These are phyloP conservation scores for Epizoanthus stellaris DNA, from an alignment of 92 coral and sea anemone genomes.

Conservation along the genomic window DNA sequence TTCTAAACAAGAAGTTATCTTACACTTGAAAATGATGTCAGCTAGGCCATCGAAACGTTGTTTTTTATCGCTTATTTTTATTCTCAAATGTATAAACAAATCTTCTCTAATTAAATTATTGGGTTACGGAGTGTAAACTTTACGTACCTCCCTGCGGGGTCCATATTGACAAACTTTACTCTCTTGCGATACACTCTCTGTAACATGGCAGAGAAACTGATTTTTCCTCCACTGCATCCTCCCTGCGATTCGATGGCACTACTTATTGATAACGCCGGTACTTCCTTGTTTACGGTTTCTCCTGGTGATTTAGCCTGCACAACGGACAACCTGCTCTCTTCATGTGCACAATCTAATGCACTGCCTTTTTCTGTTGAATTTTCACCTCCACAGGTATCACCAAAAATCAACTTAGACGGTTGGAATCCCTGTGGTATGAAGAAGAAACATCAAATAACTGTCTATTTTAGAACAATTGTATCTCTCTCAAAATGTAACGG, in stretches of 20 bases:
- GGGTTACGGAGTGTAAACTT: not conserved
- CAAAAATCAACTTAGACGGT: conserved; percentile 79
- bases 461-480: too few species aligned
- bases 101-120: not conserved
- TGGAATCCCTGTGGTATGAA: conserved; percentile 50
- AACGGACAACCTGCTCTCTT: not conserved
- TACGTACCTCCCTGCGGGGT: conserved; percentile 44
- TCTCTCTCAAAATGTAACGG: too few species aligned
- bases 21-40: too few species aligned
- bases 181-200: conserved; percentile 80
- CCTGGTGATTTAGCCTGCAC: not conserved
- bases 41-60: too few species aligned
- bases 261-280: conserved; percentile 41
- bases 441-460: too few species aligned
- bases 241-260: conserved; percentile 73
- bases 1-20: too few species aligned
- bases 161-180: conserved; percentile 43
- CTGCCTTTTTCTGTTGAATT: not conserved
- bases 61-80: not conserved
- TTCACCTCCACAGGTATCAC: conserved; percentile 2
- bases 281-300: not conserved
- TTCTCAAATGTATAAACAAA: too few species aligned
- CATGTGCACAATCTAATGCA: not conserved
- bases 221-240: conserved; percentile 75
- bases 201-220: conserved; percentile 65